phyloP scores from a whole-genome alignment of 1,140 invertebrate species.

The Harlomillsia oculata region DNA sequence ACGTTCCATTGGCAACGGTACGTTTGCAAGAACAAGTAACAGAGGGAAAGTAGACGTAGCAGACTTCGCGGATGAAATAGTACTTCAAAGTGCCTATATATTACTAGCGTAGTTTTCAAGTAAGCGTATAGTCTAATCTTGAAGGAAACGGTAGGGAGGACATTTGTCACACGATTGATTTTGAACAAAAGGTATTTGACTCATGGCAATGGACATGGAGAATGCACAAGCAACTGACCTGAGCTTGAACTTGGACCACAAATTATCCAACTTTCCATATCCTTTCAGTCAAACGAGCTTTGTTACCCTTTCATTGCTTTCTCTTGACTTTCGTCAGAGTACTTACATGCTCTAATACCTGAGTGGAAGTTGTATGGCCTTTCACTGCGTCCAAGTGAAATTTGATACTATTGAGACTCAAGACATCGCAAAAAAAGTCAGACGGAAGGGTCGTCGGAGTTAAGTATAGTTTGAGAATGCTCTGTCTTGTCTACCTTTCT shows the following conservation, averaged over 20 bases:
- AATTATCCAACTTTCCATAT: too few species aligned
- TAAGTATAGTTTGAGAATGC: background rate
- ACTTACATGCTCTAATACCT: background rate
- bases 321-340: background rate
- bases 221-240: slow-evolving; percentile 5
- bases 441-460: too few species aligned
- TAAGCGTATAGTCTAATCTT: too few species aligned
- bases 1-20: too few species aligned
- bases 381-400: background rate
- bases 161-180: slow-evolving; percentile 12
- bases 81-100: too few species aligned
- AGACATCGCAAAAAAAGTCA: background rate
- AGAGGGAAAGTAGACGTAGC: too few species aligned
- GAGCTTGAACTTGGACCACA: background rate
- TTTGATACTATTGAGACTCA: background rate
- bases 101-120: too few species aligned
- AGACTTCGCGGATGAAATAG: too few species aligned
- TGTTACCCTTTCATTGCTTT: too few species aligned
- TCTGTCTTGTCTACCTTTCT: background rate
- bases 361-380: background rate
- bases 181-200: slow-evolving; percentile 8
- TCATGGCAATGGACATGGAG: background rate
- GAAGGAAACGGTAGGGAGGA: too few species aligned
- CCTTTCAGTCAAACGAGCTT: too few species aligned
- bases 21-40: too few species aligned